phyloP scores from a whole-genome alignment of 1,140 invertebrate species.

The Nephotettix cincticeps region DNA sequence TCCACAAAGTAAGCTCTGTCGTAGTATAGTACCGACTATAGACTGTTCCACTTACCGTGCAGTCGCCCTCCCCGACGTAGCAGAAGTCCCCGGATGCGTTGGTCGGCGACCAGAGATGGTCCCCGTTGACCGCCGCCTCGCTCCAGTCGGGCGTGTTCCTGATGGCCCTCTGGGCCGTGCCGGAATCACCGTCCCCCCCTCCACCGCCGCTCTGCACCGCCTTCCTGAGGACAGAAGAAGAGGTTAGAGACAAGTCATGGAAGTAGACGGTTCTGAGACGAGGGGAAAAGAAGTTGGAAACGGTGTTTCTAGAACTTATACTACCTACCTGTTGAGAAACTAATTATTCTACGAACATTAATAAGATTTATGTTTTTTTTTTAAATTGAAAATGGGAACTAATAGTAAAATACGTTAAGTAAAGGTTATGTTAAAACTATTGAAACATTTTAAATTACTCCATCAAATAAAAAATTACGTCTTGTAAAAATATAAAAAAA shows the following conservation, averaged over 20 bases:
- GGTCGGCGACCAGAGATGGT: conserved; percentile 85
- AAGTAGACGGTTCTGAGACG: no score
- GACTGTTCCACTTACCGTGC: conserved; percentile 75
- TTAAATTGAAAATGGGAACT: no score
- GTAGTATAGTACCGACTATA: no score
- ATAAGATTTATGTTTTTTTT: no score
- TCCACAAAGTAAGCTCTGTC: no score
- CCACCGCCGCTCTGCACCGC: conserved; percentile 41
- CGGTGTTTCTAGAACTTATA: background rate
- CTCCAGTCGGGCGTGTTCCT: conserved; percentile 82
- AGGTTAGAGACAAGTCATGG: conserved; percentile 32
- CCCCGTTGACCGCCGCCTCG: conserved; percentile 74
- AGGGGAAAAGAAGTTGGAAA: background rate
- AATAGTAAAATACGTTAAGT: no score
- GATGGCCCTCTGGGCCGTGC: conserved; percentile 56
- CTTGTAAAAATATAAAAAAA: no score
- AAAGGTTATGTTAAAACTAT: no score
- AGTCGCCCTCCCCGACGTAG: conserved; percentile 85
- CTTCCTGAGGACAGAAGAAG: conserved; percentile 50
- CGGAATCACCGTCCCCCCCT: conserved; percentile 36
- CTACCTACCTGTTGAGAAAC: no score
- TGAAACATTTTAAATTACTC: no score
- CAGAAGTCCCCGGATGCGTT: conserved; percentile 90
- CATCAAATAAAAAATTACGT: no score
- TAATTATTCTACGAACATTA: no score